Conservation (phyloP, 2,113 vertebrate genomes). For the Anguilla japonica region DNA sequence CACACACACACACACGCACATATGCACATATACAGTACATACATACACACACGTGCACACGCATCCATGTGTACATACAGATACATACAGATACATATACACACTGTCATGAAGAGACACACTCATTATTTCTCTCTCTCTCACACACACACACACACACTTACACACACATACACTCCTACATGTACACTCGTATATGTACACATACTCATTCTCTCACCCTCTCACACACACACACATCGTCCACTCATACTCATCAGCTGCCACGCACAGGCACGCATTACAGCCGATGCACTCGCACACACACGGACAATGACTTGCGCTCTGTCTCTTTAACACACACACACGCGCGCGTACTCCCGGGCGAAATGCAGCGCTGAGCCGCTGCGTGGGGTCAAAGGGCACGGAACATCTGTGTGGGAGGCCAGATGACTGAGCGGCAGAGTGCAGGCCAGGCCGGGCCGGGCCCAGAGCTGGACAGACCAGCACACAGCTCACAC, state of each 20-base stretch:
- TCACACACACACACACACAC: not conserved
- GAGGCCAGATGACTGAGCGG: conserved; percentile 33
- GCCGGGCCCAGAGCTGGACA: conserved; percentile 26
- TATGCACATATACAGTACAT: not conserved
- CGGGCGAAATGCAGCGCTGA: conserved; percentile 37
- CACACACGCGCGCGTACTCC: conserved; percentile 3
- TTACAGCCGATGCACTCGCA: no score
- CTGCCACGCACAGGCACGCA: no score
- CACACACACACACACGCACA: conserved; percentile 9
- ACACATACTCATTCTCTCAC: not conserved
- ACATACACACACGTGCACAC: not conserved
- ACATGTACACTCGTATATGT: not conserved
- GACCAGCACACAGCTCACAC: conserved; percentile 21
- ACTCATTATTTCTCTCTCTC: not conserved
- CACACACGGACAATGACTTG: no score
- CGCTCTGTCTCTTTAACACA: not conserved
- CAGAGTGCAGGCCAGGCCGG: conserved; percentile 44
- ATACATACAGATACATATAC: not conserved
- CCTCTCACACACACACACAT: not conserved
- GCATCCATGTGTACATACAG: not conserved
- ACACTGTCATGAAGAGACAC: not conserved
- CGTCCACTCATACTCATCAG: no score
- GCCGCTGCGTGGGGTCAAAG: conserved; percentile 49
- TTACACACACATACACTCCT: not conserved
- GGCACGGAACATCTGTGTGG: conserved; percentile 58